These are phyloP conservation scores for Masticophis lateralis DNA, from an alignment of 2,797 vertebrate species.

Conservation along the genomic window DNA sequence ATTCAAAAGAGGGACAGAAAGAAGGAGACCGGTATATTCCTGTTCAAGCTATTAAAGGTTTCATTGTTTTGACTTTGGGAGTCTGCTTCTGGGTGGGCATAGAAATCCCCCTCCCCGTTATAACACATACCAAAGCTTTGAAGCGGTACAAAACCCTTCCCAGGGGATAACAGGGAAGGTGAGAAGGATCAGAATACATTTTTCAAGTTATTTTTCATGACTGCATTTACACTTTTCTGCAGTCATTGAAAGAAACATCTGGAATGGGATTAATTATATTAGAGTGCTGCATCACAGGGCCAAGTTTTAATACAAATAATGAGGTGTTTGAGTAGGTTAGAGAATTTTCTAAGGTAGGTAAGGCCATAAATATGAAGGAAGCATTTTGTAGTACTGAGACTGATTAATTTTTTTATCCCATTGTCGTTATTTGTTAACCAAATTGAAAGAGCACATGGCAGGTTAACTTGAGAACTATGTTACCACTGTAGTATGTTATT, in stretches of 20 bases:
- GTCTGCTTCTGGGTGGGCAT: slow-evolving; percentile 33
- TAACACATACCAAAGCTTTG: slow-evolving; percentile 23
- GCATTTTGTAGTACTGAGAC: neutral
- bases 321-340: neutral
- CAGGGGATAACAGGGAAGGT: neutral
- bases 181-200: slow-evolving; percentile 4
- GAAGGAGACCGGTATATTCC: neutral
- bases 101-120: neutral
- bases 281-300: neutral
- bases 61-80: slow-evolving; percentile 30
- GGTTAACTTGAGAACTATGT: neutral
- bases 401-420: neutral
- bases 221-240: slow-evolving; percentile 3
- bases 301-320: neutral
- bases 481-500: neutral
- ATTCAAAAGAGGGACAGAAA: neutral
- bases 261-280: neutral
- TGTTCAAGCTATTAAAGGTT: slow-evolving; percentile 8
- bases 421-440: neutral
- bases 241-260: slow-evolving; percentile 18
- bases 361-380: neutral
- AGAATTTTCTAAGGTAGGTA: neutral
- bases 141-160: slow-evolving; percentile 13
- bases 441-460: neutral
- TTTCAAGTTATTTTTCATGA: neutral